A percentile compares a stretch with the other conserved stretches of the same genome.
Conservation (phyloP, 2,888 invertebrate species). For the Troides helena region DNA sequence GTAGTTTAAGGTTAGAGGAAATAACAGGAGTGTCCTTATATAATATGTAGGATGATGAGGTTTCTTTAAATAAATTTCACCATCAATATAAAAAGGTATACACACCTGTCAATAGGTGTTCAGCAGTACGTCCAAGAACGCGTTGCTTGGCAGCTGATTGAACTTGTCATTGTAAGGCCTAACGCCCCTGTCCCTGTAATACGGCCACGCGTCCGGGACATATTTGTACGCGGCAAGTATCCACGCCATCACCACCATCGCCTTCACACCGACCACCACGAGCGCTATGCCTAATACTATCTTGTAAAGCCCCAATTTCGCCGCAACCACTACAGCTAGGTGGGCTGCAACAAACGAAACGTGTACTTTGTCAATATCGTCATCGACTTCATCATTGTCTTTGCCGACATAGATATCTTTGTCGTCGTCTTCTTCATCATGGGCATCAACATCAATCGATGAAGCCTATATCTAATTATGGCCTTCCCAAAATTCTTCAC, state of each 20-base stretch:
- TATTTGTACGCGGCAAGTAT: constrained; percentile 57
- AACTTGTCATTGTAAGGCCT: constrained; percentile 33
- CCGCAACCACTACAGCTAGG: constrained; percentile 59
- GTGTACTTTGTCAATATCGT: too few relatives aligned
- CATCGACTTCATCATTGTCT: too few relatives aligned
- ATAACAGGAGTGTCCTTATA: too few relatives aligned
- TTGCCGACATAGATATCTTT: too few relatives aligned
- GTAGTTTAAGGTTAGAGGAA: too few relatives aligned
- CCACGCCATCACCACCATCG: constrained; percentile 65
- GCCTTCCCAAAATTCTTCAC: too few relatives aligned
- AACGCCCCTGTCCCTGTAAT: constrained; percentile 40
- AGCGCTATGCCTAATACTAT: constrained; percentile 59
- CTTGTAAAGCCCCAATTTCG: constrained; percentile 66
- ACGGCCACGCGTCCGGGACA: constrained; percentile 58
- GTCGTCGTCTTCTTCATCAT: too few relatives aligned
- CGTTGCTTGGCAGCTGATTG: constrained; percentile 29
- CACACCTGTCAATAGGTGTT: constrained; percentile 28
- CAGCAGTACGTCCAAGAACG: constrained; percentile 36
- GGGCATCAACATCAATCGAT: too few relatives aligned
- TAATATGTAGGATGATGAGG: too few relatives aligned
- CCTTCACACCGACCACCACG: constrained; percentile 54
- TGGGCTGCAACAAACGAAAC: constrained; percentile 68
- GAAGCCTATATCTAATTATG: too few relatives aligned
- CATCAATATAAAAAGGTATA: not conserved
- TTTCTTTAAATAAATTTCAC: too few relatives aligned